Base-by-base conservation (phyloP, 2,888 invertebrate genomes). In the Argyresthia albistria region DNA sequence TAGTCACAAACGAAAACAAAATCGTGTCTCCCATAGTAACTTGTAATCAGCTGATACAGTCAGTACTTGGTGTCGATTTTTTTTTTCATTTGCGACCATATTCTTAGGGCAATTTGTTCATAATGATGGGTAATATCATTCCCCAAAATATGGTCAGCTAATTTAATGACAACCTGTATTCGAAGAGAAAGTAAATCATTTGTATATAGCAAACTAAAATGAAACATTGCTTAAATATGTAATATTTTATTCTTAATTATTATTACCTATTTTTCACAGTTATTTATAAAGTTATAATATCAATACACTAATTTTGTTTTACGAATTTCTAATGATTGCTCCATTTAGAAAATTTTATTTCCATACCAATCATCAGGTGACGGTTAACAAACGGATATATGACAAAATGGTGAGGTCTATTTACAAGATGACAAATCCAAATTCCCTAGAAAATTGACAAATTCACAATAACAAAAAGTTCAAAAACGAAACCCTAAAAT, bases 361-460 rank as follows among this genome's bases (percentile, higher is more conserved):
- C 87, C 86, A 78, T 76, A 64, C 72, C 80, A 83, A 87, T 80
- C 87, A 86, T 82, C 76, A 80, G 83, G 76, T 76, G 69, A 72
- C 73, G 65, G 59, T 81, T 84, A 83, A 86, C 25, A 58, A 60
- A 63, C 76, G 79, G 80, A 66, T 79, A 80, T 80, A 76, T 79
- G 80, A 83, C 82, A 82, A 80, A 82, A 78, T 76, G 77, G 83
- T 86, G 84, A 78, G 76, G 77, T 78, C 74, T 87, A 84, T 87
- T 81, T 90, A 90, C 90, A 90, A 89, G 90, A 78, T 74, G 80
- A 90, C 89, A 80, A 90, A 90, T 90, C 91, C 90, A 88, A 46
- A 90, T 90, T 90, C 89, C 90, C 90, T 90, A 90, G 90, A 90
- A 90, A 90, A 90, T 90, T 90, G 90, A 90, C 90, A 89, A 89